Conservation (phyloP, 2,797 vertebrate species). For the Danio choprae region DNA sequence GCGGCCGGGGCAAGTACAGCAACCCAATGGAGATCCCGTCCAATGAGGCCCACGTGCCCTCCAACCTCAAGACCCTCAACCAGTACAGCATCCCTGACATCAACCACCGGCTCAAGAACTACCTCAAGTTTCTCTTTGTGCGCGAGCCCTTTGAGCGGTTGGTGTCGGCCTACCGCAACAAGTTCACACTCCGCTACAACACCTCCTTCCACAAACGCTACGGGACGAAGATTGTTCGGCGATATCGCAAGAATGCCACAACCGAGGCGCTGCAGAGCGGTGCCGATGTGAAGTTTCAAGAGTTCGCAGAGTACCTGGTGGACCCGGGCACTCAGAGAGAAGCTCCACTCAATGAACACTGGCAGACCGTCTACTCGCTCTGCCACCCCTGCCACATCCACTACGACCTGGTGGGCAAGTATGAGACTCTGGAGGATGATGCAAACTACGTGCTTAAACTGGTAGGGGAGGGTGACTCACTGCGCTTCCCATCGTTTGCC, state of each 20-base stretch:
- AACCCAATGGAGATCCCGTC: slow-evolving; percentile 97
- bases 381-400: slow-evolving; percentile 98
- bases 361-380: slow-evolving; percentile 94
- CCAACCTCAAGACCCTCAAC: slow-evolving; percentile 95
- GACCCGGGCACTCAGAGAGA: slow-evolving; percentile 92
- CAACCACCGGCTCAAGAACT: slow-evolving; percentile 97
- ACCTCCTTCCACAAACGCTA: slow-evolving; percentile 97
- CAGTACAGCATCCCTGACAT: slow-evolving; percentile 98
- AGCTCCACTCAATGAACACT: slow-evolving; percentile 96
- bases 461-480: slow-evolving; percentile 83
- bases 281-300: slow-evolving; percentile 90
- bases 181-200: slow-evolving; percentile 98
- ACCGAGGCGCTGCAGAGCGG: slow-evolving; percentile 90
- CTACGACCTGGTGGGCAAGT: slow-evolving; percentile 97
- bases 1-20: slow-evolving; percentile 90
- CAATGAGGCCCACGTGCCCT: slow-evolving; percentile 91
- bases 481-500: slow-evolving; percentile 93
- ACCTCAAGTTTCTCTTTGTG: slow-evolving; percentile 98
- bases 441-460: slow-evolving; percentile 90
- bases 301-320: slow-evolving; percentile 92
- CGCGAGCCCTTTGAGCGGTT: slow-evolving; percentile 96
- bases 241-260: slow-evolving; percentile 94
- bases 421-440: slow-evolving; percentile 95
- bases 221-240: slow-evolving; percentile 92
- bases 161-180: slow-evolving; percentile 97